Evolutionary conservation across 2,113 vertebrate species (phyloP).

Genomic region (Melanocharis versteri): DNA sequence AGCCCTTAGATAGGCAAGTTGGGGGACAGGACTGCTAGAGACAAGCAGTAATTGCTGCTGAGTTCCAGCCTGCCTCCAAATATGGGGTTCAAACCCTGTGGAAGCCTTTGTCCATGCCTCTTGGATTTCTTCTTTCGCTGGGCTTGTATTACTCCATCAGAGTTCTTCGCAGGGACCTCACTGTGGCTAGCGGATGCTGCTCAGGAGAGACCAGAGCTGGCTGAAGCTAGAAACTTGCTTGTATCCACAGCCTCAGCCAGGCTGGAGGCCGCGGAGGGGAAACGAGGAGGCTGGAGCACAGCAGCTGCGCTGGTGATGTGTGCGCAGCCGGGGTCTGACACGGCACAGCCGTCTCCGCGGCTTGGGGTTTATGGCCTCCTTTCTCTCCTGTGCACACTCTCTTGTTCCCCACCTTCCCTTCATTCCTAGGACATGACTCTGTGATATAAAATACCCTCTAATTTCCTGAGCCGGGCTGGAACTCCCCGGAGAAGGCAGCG

Average conservation of each 20-base stretch:
- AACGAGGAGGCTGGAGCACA: background rate
- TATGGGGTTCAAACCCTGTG: background rate
- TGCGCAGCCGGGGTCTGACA: background rate
- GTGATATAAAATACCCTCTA: constrained; percentile 41
- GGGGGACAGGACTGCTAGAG: background rate
- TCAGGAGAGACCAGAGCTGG: background rate
- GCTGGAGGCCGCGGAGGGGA: constrained; percentile 39
- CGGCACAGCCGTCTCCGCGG: background rate
- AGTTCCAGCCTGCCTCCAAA: background rate
- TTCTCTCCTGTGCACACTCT: background rate
- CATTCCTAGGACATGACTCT: constrained; percentile 39
- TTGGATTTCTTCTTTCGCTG: background rate
- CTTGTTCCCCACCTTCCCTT: constrained; percentile 15
- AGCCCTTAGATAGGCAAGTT: background rate
- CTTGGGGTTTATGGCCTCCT: background rate
- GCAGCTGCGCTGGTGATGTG: background rate
- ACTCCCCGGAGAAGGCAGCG: background rate
- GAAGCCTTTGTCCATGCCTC: background rate
- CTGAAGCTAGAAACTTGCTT: background rate
- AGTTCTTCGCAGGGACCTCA: background rate
- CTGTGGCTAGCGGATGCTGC: background rate
- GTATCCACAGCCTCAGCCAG: background rate
- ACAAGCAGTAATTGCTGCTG: background rate
- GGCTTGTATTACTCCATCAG: background rate
- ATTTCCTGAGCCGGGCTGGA: constrained; percentile 19